phyloP scores from a whole-genome alignment of 2,888 invertebrate genomes.

The Platerodrilus igneus region DNA sequence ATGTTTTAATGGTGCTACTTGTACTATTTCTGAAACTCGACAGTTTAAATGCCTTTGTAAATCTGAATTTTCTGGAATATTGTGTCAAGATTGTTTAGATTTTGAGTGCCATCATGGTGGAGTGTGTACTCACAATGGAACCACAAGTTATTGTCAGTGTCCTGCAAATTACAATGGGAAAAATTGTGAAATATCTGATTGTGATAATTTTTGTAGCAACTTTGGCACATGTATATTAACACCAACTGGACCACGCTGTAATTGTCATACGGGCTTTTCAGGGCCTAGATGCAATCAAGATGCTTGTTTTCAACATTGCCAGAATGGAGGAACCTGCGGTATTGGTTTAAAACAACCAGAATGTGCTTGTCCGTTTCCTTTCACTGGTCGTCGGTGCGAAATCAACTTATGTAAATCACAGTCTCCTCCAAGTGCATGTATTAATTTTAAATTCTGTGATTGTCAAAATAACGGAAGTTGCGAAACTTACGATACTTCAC shows the following conservation, averaged over 20 bases:
- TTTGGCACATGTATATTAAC: conserved; percentile 36
- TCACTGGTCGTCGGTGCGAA: conserved; percentile 51
- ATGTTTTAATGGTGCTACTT: conserved; percentile 60
- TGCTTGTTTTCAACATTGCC: conserved; percentile 56
- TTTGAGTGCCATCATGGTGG: conserved; percentile 60
- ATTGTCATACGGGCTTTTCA: conserved; percentile 50
- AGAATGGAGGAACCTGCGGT: conserved; percentile 54
- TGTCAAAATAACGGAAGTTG: conserved; percentile 37
- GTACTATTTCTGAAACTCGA: conserved; percentile 39
- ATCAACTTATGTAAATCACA: conserved; percentile 50
- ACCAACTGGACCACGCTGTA: conserved; percentile 30
- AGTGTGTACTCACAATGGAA: conserved; percentile 49
- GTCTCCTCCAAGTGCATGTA: conserved; percentile 33
- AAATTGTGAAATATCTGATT: conserved; percentile 49
- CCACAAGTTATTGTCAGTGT: conserved; percentile 53
- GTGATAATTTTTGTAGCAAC: conserved; percentile 36
- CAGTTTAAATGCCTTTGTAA: conserved; percentile 51
- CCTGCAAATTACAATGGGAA: conserved; percentile 52
- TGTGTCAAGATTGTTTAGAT: conserved; percentile 57
- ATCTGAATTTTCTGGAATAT: conserved; percentile 50
- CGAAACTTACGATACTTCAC: conserved; percentile 44
- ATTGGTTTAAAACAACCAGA: conserved; percentile 43
- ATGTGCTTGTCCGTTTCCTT: conserved; percentile 50
- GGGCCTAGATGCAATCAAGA: conserved; percentile 60
- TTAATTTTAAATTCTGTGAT: conserved; percentile 20